Base-by-base conservation (phyloP, 2,797 vertebrate genomes). In the Sebastes oblongus region DNA sequence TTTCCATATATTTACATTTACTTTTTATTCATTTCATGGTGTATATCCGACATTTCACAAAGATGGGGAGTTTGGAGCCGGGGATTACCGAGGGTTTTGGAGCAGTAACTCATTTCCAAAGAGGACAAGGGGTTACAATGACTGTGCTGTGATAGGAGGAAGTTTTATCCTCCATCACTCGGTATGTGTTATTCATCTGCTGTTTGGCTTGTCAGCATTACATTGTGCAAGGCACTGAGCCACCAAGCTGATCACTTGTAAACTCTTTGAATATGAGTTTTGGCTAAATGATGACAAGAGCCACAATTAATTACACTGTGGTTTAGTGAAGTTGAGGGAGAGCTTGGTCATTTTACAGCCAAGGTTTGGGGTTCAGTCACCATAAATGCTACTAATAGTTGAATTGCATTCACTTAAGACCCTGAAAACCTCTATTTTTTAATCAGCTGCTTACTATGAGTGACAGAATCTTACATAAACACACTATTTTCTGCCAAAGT, bases 1-100 rank as follows among this genome's bases (percentile, higher is more conserved):
- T 87, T 90, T 86, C 66, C 91, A 88, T 90, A 80, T 80, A 87
- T 91, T 89, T 86, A 30, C 68, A 85, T 80, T 36, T 7, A 61
- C 18, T 76, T 79, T 80, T 12, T 55, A 83, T 69, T 77, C 66
- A 75, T 83, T 80, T 86, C 60, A 73, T 4, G 5, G 13, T 76
- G 54, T 81, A 71, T 86, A 79, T 25, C 54, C 72, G 55, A 64
- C 66, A 70, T 78, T 81, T 78, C 50, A 73, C n/a, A 82, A 46
- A 73, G 24, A 84, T 25, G 64, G 25, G 25, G 50, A 73, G 16
- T 75, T 68, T 61, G 32, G 27, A 84, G 59, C 14, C 39, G 16
- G 61, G 69, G 84, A 89, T 93, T 85, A 78, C 36, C 1, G 25
- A 13, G 46, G 67, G n/a, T 82, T 82, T 81, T 85, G 34, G 50